Percentiles rank a stretch among this genome's conserved stretches.
These are phyloP conservation scores for Chelon auratus DNA, from an alignment of 2,797 vertebrate species.

Conservation along the genomic window DNA sequence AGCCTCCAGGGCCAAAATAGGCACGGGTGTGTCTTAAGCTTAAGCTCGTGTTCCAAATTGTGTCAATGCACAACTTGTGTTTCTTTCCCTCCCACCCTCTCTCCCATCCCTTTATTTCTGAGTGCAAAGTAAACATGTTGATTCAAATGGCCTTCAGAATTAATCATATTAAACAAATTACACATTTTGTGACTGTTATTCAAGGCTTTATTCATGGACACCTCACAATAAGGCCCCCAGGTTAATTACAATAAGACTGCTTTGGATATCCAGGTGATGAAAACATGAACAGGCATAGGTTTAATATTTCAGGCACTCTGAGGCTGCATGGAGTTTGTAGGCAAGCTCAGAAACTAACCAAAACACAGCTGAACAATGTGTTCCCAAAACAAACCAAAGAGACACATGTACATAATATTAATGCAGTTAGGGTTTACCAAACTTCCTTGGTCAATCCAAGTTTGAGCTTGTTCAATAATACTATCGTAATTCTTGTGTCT, in stretches of 20 bases:
- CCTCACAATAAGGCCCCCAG: conserved; percentile 12
- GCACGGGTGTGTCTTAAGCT: conserved; percentile 15
- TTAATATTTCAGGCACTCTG: conserved; percentile 18
- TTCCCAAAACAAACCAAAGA: conserved; percentile 37
- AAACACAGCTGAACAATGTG: conserved; percentile 7
- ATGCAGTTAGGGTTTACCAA: conserved; percentile 11
- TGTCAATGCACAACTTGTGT: conserved; percentile 15
- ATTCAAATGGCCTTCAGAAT: conserved; percentile 39
- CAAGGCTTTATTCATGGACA: conserved; percentile 17
- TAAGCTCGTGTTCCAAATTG: conserved; percentile 4
- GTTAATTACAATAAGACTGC: conserved; percentile 25
- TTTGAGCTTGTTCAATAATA: conserved; percentile 4
- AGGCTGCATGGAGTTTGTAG: neutral
- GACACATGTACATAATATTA: conserved; percentile 16
- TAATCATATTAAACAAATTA: conserved; percentile 16
- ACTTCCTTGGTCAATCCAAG: conserved; percentile 3
- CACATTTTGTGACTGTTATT: conserved; percentile 11
- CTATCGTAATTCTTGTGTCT: conserved; percentile 8
- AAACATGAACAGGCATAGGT: conserved; percentile 13
- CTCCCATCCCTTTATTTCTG: conserved; percentile 24
- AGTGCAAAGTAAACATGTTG: conserved; percentile 31
- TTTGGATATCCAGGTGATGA: conserved; percentile 15
- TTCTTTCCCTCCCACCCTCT: conserved; percentile 16
- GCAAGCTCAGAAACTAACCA: neutral
- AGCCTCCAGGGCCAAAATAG: conserved; percentile 13